phyloP scores from a whole-genome alignment of 2,797 vertebrate species.

The Trachops cirrhosus region DNA sequence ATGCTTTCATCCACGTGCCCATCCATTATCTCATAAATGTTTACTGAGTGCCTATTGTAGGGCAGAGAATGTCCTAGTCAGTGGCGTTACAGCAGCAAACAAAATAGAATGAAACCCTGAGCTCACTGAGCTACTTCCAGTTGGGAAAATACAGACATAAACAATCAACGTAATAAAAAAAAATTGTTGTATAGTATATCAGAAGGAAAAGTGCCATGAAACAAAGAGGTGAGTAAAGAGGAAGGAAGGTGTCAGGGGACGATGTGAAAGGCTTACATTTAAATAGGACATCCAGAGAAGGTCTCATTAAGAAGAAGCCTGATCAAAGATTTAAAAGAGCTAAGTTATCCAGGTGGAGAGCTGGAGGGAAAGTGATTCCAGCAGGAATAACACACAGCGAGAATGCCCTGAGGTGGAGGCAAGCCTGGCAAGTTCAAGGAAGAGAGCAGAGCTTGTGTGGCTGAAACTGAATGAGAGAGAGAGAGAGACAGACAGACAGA shows the following conservation, averaged over 20 bases:
- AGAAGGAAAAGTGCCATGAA: neutral
- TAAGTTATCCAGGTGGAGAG: too few relatives aligned
- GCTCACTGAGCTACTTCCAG: neutral
- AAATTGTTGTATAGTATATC: neutral
- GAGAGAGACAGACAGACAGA: neutral
- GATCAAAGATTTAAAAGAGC: too few relatives aligned
- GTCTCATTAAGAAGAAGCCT: too few relatives aligned
- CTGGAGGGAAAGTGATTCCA: neutral
- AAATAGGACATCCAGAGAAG: too few relatives aligned
- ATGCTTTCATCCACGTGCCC: neutral
- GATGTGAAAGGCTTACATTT: neutral
- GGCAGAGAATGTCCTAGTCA: neutral
- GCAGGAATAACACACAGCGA: neutral
- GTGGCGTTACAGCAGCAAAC: neutral
- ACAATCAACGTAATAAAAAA: neutral
- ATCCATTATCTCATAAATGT: neutral
- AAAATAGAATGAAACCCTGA: neutral
- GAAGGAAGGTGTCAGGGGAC: neutral
- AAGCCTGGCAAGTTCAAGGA: neutral
- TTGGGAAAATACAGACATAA: neutral
- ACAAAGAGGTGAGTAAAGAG: neutral
- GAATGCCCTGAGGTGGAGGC: neutral
- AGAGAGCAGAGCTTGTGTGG: neutral
- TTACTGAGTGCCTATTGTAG: constrained; percentile 29
- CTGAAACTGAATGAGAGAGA: neutral